Base-by-base conservation (phyloP, 2,888 invertebrate genomes). In the Myopa tessellatipennis region DNA sequence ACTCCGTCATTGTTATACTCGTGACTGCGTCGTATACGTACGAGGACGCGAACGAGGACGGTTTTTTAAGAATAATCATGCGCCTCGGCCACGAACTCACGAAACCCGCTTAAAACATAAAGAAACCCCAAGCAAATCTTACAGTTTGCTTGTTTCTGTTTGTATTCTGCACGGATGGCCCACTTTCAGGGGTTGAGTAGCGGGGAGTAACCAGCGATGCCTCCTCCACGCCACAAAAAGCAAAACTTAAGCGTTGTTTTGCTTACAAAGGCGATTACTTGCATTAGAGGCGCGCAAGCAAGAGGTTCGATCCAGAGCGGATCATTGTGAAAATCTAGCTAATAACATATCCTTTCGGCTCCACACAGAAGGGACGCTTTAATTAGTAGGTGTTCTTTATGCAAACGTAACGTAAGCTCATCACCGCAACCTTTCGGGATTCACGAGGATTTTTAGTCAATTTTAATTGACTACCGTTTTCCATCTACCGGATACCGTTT, bases 161-260 rank as follows among this genome's bases (percentile, higher is more conserved):
- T 58, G 55, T 36, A 61, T 55, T 70, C 50, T 16, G 52, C 18
- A 12, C 6, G 38, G 69, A 78, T 70, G 73, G 77, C 69, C 78
- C 76, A 68, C 74, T 58, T 74, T 70, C 52, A 34, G 40, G 38
- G 61, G 26, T 40, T 16, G 26, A 26, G 26, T 61, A 68, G 71
- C 71, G 73, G 76, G 60, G 65, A 67, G 14, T 26, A 26, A 60
- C 58, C 45, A 71, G 34, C 58, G 34, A n/a, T 50, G 74, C 55
- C 26, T n/a, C n/a, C n/a, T 36, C 60, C 40, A 52, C 74, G 18
- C 68, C 77, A 71, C 76, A 77, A 69, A 78, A 82, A 83, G 82
- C 83, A 83, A 82, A 87, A 88, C 87, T 88, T 88, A 88, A 88
- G 85, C 85, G 83, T 83, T 82, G 84, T 83, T 84, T 83, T 82